Evolutionary conservation across 1,140 invertebrate genomes (phyloP).

Genomic region (Drosophila arizonae): DNA sequence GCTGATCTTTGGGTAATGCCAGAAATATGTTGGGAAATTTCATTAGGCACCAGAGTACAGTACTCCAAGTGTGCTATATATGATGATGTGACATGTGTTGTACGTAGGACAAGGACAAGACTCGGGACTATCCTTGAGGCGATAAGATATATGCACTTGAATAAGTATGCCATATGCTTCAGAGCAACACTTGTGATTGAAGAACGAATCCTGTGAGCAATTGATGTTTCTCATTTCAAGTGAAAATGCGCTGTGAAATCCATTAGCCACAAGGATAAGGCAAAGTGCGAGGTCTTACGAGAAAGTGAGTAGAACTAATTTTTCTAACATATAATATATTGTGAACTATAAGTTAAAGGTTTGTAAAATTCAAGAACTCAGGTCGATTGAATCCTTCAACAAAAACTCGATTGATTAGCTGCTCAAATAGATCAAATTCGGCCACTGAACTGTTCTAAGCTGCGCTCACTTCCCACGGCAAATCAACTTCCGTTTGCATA

Average conservation of each 20-base stretch:
- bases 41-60: slow-evolving; percentile 31
- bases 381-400: too few species aligned
- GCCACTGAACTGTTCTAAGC: too few species aligned
- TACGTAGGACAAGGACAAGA: not conserved
- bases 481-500: slow-evolving; percentile 4
- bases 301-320: not conserved
- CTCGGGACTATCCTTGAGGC: slow-evolving; percentile 11
- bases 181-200: not conserved
- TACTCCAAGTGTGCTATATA: slow-evolving; percentile 6
- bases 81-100: slow-evolving; percentile 42
- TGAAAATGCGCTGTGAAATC: slow-evolving; percentile 23
- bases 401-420: not conserved
- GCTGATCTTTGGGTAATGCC: slow-evolving; percentile 25
- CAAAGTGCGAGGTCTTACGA: not conserved
- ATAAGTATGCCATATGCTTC: not conserved
- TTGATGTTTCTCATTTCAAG: not conserved
- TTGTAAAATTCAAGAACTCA: too few species aligned
- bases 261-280: not conserved
- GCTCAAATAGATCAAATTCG: too few species aligned
- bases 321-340: too few species aligned
- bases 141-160: slow-evolving; percentile 38
- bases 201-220: slow-evolving; percentile 6
- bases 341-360: too few species aligned
- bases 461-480: slow-evolving; percentile 26
- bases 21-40: slow-evolving; percentile 44